Evolutionary conservation across 2,888 invertebrate species (phyloP), one percentile per base, ranked within the genome.

Genomic region (Tachina fera): DNA sequence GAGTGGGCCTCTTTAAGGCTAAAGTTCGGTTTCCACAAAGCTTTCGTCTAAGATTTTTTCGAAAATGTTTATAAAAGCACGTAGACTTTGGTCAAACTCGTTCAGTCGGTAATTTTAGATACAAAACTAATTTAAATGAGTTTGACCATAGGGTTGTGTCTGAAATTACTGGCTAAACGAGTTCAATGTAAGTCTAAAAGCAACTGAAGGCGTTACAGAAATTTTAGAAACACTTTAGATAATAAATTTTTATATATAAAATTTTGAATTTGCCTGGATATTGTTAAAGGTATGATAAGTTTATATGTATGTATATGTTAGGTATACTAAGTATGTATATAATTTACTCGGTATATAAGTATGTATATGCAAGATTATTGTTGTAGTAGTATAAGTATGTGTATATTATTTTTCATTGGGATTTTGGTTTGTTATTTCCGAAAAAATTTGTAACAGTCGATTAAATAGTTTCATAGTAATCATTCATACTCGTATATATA

Each of bases 381-480:
- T 77, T 70, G 41, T 71, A 53, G 49, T 67, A 16, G 58, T 77
- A 67, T 79, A 77, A 49, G 51, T 51, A 41, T 77, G 53, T 76
- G 6, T 31, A 31, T 31, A 31, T 6, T 31, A 31, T 45, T 31
- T 53, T 49, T n/a, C 19, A 53, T 63, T 63, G 13, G 31, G 49
- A 14, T 75, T 67, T 56, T 77, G 16, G 78, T 74, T 65, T 72
- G 47, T 71, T 75, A 31, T 31, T 80, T 75, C 71, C 75, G 81
- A 87, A 83, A 84, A 74, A 75, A 74, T 53, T 81, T 87, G 61
- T 84, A 87, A 87, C 87, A 87, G 84, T 87, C 87, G 86, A 83
- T 87, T 84, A 86, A 74, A 79, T 86, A 81, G 75, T 84, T 83
- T 80, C 65, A n/a, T 67, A 47, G 77, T 75, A 79, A 76, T 86